Percentiles rank a stretch among this genome's conserved stretches.
Conservation (phyloP, 2,797 vertebrate genomes). For the Spatula versicolor region DNA sequence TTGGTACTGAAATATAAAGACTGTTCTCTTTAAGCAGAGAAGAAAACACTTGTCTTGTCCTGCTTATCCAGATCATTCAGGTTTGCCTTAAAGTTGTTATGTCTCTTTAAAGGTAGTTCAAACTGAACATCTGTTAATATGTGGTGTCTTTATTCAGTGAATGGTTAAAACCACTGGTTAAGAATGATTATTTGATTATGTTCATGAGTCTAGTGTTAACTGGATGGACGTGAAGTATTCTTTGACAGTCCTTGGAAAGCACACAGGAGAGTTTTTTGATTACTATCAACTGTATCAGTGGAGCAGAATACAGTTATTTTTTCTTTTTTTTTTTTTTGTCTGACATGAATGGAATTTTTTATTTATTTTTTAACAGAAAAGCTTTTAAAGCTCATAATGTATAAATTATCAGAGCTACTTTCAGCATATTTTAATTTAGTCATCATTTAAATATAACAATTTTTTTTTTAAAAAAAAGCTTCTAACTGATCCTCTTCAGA, state of each 20-base stretch:
- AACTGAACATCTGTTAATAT: background rate
- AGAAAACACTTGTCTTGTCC: background rate
- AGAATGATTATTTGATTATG: background rate
- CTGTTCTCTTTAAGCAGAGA: background rate
- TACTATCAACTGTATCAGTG: background rate
- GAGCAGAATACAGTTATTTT: background rate
- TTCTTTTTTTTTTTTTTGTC: background rate
- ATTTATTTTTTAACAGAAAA: background rate
- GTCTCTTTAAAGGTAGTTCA: background rate
- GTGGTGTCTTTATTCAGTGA: background rate
- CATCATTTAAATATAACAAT: conserved; percentile 28
- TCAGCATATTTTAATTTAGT: background rate
- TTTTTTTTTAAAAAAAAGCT: background rate
- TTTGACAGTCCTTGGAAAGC: background rate
- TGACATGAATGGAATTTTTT: background rate
- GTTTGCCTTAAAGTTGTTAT: background rate
- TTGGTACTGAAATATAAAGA: background rate
- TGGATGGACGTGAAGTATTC: background rate
- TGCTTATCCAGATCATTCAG: background rate
- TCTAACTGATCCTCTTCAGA: background rate
- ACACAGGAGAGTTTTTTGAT: background rate
- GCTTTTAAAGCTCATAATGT: background rate
- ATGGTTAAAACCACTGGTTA: background rate
- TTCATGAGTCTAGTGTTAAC: background rate
- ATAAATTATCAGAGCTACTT: conserved; percentile 18